These are phyloP conservation scores for Symphodus melops DNA, from an alignment of 2,113 vertebrate species.

Conservation along the genomic window DNA sequence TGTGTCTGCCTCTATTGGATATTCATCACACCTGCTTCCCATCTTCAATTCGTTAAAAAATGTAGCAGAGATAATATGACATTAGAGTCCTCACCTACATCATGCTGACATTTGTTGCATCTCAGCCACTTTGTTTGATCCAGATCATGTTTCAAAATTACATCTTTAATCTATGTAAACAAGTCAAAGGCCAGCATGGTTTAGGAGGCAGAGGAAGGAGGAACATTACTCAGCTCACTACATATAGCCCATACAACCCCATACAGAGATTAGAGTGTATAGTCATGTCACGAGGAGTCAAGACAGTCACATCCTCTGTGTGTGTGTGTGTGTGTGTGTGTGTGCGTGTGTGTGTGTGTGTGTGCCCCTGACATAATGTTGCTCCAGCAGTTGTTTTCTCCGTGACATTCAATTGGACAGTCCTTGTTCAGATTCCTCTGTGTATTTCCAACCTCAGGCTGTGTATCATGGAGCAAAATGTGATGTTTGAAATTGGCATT, in stretches of 20 bases:
- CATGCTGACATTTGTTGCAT: conserved; percentile 71
- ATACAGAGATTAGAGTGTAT: conserved; percentile 64
- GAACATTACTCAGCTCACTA: conserved; percentile 69
- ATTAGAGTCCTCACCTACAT: conserved; percentile 75
- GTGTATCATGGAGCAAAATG: conserved; percentile 57
- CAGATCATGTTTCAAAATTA: conserved; percentile 69
- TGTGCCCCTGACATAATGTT: conserved; percentile 2
- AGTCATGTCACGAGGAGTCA: conserved; percentile 64
- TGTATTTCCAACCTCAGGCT: conserved; percentile 33
- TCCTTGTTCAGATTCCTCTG: conserved; percentile 44
- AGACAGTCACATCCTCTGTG: conserved; percentile 47
- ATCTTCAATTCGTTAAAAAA: conserved; percentile 52
- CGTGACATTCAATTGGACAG: conserved; percentile 20
- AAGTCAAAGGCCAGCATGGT: conserved; percentile 75
- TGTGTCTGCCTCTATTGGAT: conserved; percentile 44
- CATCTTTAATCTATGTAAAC: conserved; percentile 77
- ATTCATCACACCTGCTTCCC: conserved; percentile 69
- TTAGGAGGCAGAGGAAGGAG: conserved; percentile 39
- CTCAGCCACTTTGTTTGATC: conserved; percentile 56
- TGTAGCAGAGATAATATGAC: conserved; percentile 65
- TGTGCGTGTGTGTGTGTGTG: conserved; percentile 1
- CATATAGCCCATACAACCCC: conserved; percentile 36
- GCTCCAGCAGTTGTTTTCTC: conserved; percentile 46
- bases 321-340: conserved; percentile 10
- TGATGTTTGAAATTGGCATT: conserved; percentile 74